Evolutionary conservation across 1,140 invertebrate species (phyloP).

Genomic region (Neodiprion fabricii): DNA sequence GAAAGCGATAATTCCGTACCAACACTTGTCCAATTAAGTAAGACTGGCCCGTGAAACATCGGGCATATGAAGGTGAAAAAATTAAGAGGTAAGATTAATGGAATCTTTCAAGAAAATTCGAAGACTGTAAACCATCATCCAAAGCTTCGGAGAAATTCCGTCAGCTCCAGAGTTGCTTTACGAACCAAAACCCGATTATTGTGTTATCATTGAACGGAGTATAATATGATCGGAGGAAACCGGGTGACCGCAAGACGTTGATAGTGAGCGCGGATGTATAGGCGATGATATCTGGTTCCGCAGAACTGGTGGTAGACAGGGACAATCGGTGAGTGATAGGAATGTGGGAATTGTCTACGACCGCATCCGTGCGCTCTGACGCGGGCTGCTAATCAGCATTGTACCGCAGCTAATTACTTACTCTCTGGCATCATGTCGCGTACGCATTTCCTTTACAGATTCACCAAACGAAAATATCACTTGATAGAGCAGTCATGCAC

Average conservation of each 20-base stretch:
- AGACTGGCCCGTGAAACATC: too few relatives aligned
- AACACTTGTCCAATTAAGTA: too few relatives aligned
- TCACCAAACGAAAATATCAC: too few relatives aligned
- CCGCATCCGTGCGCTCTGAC: neutral
- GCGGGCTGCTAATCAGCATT: neutral
- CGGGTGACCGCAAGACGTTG: slow-evolving; percentile 36
- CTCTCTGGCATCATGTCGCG: too few relatives aligned
- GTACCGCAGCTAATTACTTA: neutral
- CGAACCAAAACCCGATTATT: slow-evolving; percentile 13
- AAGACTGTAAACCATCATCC: too few relatives aligned
- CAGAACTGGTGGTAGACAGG: slow-evolving; percentile 29
- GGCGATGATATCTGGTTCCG: neutral
- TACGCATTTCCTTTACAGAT: too few relatives aligned
- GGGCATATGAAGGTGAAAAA: too few relatives aligned
- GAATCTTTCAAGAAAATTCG: too few relatives aligned
- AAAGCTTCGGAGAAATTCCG: too few relatives aligned
- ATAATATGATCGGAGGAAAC: slow-evolving; percentile 23
- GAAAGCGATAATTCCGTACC: neutral
- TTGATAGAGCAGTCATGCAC: too few relatives aligned
- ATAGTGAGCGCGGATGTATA: slow-evolving; percentile 36
- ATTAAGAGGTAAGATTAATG: too few relatives aligned
- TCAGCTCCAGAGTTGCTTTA: too few relatives aligned
- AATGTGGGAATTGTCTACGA: neutral
- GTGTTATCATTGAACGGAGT: slow-evolving; percentile 17
- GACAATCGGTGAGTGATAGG: slow-evolving; percentile 13